Conservation (phyloP, 2,888 invertebrate genomes). For the Oscheius sp. region DNA sequence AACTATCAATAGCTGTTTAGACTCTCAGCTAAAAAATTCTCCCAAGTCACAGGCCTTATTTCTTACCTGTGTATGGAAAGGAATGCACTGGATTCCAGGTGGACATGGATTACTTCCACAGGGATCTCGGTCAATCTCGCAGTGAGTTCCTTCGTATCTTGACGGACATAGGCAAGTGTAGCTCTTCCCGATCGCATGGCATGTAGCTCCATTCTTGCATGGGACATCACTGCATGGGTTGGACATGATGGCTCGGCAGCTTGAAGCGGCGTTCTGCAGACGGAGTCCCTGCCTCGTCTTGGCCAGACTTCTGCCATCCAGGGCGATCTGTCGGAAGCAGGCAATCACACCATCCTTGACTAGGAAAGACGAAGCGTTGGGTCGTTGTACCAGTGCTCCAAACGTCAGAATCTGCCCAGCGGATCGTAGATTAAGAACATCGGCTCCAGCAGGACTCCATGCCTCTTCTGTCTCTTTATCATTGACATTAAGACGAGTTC, state of each 20-base stretch:
- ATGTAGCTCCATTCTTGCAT: constrained; percentile 51
- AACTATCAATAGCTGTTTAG: too few relatives aligned
- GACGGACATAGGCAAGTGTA: constrained; percentile 83
- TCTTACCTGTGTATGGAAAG: constrained; percentile 4
- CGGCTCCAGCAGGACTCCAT: constrained; percentile 80
- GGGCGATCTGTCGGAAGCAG: constrained; percentile 87
- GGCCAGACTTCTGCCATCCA: constrained; percentile 75
- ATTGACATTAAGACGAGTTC: constrained; percentile 74
- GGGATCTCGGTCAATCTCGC: constrained; percentile 88
- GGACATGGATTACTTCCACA: constrained; percentile 89
- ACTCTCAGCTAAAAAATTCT: too few relatives aligned
- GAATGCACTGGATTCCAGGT: constrained; percentile 80
- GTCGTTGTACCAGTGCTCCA: constrained; percentile 47
- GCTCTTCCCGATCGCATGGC: constrained; percentile 40
- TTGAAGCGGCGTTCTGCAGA: constrained; percentile 46
- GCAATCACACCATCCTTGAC: constrained; percentile 88
- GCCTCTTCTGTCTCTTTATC: constrained; percentile 66
- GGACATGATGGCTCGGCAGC: constrained; percentile 50
- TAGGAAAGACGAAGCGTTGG: constrained; percentile 51
- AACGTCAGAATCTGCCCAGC: constrained; percentile 52
- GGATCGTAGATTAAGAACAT: constrained; percentile 85
- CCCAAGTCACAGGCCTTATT: too few relatives aligned
- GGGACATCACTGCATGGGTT: constrained; percentile 53
- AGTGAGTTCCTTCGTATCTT: constrained; percentile 83
- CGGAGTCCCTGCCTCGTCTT: constrained; percentile 56